These are phyloP conservation scores for Galagoides demidoff DNA, from an alignment of 2,797 vertebrate genomes.

Conservation along the genomic window DNA sequence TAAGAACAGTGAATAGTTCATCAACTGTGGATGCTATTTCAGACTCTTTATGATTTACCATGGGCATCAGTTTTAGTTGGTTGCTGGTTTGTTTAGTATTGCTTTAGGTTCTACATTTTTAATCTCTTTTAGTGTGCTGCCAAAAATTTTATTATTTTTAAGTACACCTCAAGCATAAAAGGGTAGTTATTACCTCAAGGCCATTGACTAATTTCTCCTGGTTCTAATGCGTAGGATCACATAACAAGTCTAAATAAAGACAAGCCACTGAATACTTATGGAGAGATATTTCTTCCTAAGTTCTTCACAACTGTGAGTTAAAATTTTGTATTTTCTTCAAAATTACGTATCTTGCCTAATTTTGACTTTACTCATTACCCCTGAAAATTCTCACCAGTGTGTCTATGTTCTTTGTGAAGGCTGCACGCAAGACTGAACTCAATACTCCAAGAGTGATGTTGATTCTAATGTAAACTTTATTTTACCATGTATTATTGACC, in stretches of 20 bases:
- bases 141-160: background rate
- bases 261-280: background rate
- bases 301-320: constrained; percentile 6
- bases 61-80: background rate
- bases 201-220: background rate
- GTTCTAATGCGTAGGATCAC: background rate
- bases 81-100: background rate
- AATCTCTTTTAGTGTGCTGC: background rate
- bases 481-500: background rate
- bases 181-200: background rate
- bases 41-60: background rate
- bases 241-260: background rate
- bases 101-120: background rate
- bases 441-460: background rate
- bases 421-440: background rate
- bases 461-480: constrained; percentile 10
- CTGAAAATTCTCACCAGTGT: background rate
- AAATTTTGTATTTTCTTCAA: constrained; percentile 3
- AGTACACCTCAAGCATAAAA: constrained; percentile 20
- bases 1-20: background rate
- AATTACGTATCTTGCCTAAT: background rate
- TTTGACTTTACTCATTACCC: background rate
- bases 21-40: background rate
- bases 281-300: background rate
- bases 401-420: background rate